Evolutionary conservation across 2,113 vertebrate genomes (phyloP).

Genomic region (Daboia siamensis): DNA sequence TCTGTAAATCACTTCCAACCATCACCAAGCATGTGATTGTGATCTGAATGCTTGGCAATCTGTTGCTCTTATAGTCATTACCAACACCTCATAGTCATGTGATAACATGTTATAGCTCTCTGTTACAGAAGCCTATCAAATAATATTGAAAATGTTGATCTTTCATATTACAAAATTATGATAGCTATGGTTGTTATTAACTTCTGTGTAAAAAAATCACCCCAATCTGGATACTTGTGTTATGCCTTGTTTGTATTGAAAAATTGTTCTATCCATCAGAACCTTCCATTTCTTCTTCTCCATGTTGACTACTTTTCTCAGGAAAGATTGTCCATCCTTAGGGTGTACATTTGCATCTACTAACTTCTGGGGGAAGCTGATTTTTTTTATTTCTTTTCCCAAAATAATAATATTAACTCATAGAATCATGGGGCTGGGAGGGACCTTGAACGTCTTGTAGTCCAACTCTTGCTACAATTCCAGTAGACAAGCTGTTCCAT

Average conservation of each 20-base stretch:
- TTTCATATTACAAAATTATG: not conserved
- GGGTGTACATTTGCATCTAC: not conserved
- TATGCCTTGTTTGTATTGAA: not conserved
- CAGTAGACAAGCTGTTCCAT: not conserved
- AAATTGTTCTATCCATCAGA: not conserved
- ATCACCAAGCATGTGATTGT: not conserved
- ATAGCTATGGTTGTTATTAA: not conserved
- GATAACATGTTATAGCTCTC: not conserved
- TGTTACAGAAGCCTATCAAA: not conserved
- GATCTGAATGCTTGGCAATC: not conserved
- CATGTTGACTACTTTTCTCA: not conserved
- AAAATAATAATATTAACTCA: slow-evolving; percentile 20
- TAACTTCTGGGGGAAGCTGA: not conserved
- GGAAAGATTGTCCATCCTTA: not conserved
- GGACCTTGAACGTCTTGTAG: not conserved
- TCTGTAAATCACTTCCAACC: not conserved
- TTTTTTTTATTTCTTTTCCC: not conserved
- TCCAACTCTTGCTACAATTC: not conserved
- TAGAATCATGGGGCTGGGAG: not conserved
- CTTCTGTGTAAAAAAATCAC: not conserved
- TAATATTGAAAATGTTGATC: not conserved
- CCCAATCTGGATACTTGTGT: not conserved
- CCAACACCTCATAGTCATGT: not conserved
- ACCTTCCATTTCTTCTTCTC: not conserved
- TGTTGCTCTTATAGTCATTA: not conserved